These are phyloP conservation scores for Scaptomyza flava DNA, from an alignment of 2,888 invertebrate genomes.

Conservation along the genomic window DNA sequence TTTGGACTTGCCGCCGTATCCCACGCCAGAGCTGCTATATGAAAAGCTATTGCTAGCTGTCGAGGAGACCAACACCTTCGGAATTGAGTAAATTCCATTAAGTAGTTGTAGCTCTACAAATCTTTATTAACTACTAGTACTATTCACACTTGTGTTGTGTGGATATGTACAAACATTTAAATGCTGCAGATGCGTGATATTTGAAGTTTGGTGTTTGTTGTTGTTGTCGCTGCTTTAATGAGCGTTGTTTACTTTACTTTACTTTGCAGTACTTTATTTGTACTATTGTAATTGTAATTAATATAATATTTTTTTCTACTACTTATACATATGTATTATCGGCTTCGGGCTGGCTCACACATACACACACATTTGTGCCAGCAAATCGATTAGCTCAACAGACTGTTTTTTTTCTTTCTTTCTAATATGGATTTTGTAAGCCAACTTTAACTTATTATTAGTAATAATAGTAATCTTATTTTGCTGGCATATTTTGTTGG, in stretches of 20 bases:
- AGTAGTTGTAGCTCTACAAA: too few species aligned
- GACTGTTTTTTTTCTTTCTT: slow-evolving; percentile 41
- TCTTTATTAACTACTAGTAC: too few species aligned
- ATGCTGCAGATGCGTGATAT: slow-evolving; percentile 45
- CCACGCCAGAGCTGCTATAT: slow-evolving; percentile 94
- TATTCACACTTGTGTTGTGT: neutral
- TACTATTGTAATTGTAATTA: slow-evolving; percentile 23
- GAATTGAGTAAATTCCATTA: slow-evolving; percentile 89
- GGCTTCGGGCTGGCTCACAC: neutral
- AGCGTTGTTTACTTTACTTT: slow-evolving; percentile 9
- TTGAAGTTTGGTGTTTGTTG: slow-evolving; percentile 22
- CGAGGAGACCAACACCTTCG: slow-evolving; percentile 98
- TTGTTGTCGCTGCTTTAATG: slow-evolving; percentile 4
- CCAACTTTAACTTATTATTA: neutral
- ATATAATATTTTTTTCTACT: neutral
- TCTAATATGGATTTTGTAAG: neutral
- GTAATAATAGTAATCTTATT: slow-evolving; percentile 1
- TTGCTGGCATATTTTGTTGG: slow-evolving; percentile 19
- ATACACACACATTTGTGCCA: slow-evolving; percentile 13
- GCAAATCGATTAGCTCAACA: slow-evolving; percentile 26
- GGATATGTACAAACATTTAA: neutral
- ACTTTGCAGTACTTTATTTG: slow-evolving; percentile 3
- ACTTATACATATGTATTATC: too few species aligned
- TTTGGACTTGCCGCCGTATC: slow-evolving; percentile 97
- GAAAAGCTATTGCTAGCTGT: slow-evolving; percentile 97